These are phyloP conservation scores for Hoplias malabaricus DNA, from an alignment of 2,113 vertebrate genomes.

Conservation along the genomic window DNA sequence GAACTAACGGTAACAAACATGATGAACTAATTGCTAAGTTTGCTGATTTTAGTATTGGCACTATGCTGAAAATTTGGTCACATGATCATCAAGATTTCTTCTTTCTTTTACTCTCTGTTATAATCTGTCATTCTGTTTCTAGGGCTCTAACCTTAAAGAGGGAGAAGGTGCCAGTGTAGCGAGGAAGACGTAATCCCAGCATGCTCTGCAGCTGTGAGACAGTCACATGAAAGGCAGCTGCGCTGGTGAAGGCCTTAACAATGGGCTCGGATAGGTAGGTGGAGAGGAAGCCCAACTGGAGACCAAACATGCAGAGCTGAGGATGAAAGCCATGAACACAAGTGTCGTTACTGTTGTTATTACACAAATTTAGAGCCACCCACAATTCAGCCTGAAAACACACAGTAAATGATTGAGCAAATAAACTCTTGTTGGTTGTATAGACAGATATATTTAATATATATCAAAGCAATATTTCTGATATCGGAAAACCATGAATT, in stretches of 20 bases:
- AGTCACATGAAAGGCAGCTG: constrained; percentile 87
- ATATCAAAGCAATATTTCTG: no score
- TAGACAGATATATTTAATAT: no score
- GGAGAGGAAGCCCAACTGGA: constrained; percentile 87
- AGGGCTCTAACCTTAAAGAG: constrained; percentile 80
- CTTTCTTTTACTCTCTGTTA: no score
- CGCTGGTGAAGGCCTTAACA: constrained; percentile 89
- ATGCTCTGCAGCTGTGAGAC: constrained; percentile 88
- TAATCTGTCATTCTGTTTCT: not conserved
- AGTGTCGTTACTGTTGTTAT: not conserved
- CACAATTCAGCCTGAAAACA: not conserved
- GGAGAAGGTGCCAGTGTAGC: constrained; percentile 83
- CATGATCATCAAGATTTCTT: no score
- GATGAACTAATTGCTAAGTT: no score
- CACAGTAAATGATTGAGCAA: not conserved
- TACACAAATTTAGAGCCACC: not conserved
- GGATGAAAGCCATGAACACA: constrained; percentile 8
- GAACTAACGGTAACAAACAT: not conserved
- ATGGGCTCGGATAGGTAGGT: constrained; percentile 90
- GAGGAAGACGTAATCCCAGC: constrained; percentile 82
- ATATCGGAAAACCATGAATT: no score
- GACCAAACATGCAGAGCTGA: constrained; percentile 85
- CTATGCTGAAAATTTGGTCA: no score
- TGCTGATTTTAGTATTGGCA: no score
- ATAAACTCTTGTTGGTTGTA: no score